Base-by-base conservation (phyloP, 2,888 invertebrate genomes). In the Eudasyphora cyanicolor region DNA sequence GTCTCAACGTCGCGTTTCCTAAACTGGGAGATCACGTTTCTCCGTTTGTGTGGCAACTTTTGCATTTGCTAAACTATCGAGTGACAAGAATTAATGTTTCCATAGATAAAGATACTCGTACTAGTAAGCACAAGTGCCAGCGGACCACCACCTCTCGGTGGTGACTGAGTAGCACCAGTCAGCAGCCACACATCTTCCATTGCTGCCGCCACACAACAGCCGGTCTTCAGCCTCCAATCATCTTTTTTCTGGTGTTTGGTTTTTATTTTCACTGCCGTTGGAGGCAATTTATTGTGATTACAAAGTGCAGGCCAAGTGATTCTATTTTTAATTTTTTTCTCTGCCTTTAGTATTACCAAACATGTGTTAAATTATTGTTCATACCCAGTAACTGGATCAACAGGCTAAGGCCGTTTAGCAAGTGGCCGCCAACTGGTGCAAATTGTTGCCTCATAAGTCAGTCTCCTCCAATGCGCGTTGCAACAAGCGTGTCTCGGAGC, bases 301-400 rank as follows among this genome's bases (percentile, higher is more conserved):
- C 51, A 64, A 69, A 76, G 38, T 76, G 42, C 69, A 42, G 32
- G 71, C 67, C 27, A 7, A 64, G 67, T 75, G 64, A 78, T 75
- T 78, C 51, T 10, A 38, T 64, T 57, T 64, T 57, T n/a, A n/a
- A n/a, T n/a, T 51, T n/a, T 45, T 54, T 32, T 42, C 69, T n/a
- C 51, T 82, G 38, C 21, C 54, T 19, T 60, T 35, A 38, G 42
- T 67, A 67, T 67, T 67, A 67, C n/a, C 67, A 79, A 76, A 79
- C 76, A 79, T 76, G 79, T 82, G 82, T 82, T 79, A 82, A 79
- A 79, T 62, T 73, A 79, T 62, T 60, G 79, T 32, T 10, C 12
- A 51, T 60, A 62, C 17, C 49, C 75, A 77, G 49, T 75, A 83
- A 83, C 83, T 83, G 80, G 83, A 80, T 80, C 78, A 80, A 75